Conservation (phyloP, 1,140 invertebrate species). For the Drosophila orosa region DNA sequence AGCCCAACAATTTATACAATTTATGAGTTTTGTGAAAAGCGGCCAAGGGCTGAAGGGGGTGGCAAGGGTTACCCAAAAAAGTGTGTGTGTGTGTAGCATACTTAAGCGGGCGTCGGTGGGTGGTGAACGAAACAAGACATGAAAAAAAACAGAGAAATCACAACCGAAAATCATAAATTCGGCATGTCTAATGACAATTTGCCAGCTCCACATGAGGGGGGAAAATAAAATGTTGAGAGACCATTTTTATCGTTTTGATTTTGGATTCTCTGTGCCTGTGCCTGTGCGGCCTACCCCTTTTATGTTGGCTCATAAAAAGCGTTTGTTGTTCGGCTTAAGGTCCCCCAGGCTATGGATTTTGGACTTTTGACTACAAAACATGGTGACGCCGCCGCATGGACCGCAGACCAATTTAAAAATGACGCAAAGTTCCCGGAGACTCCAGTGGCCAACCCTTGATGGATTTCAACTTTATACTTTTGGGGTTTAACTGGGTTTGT, state of each 20-base stretch:
- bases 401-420: constrained; percentile 59
- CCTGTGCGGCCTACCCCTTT: constrained; percentile 40
- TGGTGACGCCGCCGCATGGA: constrained; percentile 38
- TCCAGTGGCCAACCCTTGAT: neutral
- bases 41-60: constrained; percentile 5
- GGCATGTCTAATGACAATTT: constrained; percentile 83
- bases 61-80: constrained; percentile 63
- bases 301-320: constrained; percentile 62
- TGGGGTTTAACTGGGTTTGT: neutral
- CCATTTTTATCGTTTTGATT: constrained; percentile 67
- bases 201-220: constrained; percentile 36
- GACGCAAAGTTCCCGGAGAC: constrained; percentile 10
- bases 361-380: constrained; percentile 29
- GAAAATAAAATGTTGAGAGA: constrained; percentile 21
- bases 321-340: constrained; percentile 46
- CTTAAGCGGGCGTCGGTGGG: constrained; percentile 37
- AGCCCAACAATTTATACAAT: constrained; percentile 82
- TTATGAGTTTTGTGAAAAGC: constrained; percentile 67
- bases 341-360: neutral
- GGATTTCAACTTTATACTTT: neutral
- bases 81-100: constrained; percentile 53
- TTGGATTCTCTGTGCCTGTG: constrained; percentile 13
- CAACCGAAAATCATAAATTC: constrained; percentile 79
- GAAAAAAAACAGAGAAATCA: constrained; percentile 58
- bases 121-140: constrained; percentile 10